Base-by-base conservation (phyloP, 1,140 invertebrate genomes). In the Drosophila dunni region DNA sequence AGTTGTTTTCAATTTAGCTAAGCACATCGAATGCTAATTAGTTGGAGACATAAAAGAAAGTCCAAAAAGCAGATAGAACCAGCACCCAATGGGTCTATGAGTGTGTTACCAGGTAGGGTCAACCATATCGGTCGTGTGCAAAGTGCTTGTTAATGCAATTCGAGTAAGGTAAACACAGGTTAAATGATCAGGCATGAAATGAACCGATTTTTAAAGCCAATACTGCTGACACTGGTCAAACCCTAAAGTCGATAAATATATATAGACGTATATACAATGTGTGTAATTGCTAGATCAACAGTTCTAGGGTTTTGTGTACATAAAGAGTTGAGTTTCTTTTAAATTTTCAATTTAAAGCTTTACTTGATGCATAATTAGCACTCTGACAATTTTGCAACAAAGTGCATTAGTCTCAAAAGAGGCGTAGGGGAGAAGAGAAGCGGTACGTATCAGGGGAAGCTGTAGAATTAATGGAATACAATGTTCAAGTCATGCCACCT, bases 401-500 rank as follows among this genome's bases (percentile, higher is more conserved):
- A 56, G 42, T 64, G 67, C 67, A 69, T 54, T 62, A 56, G 20
- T 57, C 10, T 44, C 34, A 46, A 50, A 58, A 58, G 53, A n/a
- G 24, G 24, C 24, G 6, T 29, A 20, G 17, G 7, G 13, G 1
- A 17, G 11, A 36, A 15, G 20, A 38, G 20, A 34, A 2, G 10
- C 38, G n/a, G 2, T 8, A 29, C 24, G 24, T 5, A 3, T 29
- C 24, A 3, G 24, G 24, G 1, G 38, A 7, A 13, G n/a, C 40
- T 42, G n/a, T 11, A 44, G 5, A 46, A 11, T 20, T 33, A 38
- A 54, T 56, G 42, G 33, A 34, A 24, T 57, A 11, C 51, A 71
- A 71, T 71, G 44, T 40, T 51, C 62, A 46, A 73, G 64, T 73
- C 70, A 73, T 73, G 64, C 46, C 53, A 29, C 24, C 34, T 48